phyloP scores from a whole-genome alignment of 2,797 vertebrate species.

The Fistularia tabacaria region DNA sequence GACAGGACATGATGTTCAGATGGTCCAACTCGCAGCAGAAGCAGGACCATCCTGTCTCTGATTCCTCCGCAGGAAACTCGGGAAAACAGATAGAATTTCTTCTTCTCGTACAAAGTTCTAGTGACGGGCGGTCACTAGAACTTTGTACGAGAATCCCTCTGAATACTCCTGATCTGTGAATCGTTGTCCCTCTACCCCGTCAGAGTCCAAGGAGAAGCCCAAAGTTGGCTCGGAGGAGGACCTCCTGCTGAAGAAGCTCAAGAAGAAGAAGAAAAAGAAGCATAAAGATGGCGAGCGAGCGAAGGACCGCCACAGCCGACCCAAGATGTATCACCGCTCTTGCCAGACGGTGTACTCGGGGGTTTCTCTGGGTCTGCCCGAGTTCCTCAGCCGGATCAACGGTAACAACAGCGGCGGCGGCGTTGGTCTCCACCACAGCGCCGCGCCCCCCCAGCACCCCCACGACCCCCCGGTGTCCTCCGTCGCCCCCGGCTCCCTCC shows the following conservation, averaged over 20 bases:
- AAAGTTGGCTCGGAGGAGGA: constrained; percentile 85
- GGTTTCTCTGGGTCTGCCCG: constrained; percentile 66
- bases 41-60: too few relatives aligned
- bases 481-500: constrained; percentile 33
- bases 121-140: too few relatives aligned
- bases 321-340: constrained; percentile 96
- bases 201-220: constrained; percentile 87
- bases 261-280: constrained; percentile 99
- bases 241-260: constrained; percentile 93
- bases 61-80: too few relatives aligned
- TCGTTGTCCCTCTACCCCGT: not conserved
- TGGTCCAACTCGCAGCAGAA: too few relatives aligned
- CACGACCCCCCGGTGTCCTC: constrained; percentile 50
- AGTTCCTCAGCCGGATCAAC: constrained; percentile 64
- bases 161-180: constrained; percentile 1
- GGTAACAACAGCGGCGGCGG: constrained; percentile 48
- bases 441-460: constrained; percentile 58
- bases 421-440: constrained; percentile 59
- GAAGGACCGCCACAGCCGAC: constrained; percentile 82
- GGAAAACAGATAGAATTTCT: too few relatives aligned
- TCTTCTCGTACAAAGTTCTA: too few relatives aligned
- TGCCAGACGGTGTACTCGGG: constrained; percentile 93
- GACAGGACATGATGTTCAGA: too few relatives aligned
- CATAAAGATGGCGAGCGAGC: constrained; percentile 97
- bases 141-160: too few relatives aligned